Base-by-base conservation (phyloP, 2,888 invertebrate genomes). In the Ophion ventricosus region DNA sequence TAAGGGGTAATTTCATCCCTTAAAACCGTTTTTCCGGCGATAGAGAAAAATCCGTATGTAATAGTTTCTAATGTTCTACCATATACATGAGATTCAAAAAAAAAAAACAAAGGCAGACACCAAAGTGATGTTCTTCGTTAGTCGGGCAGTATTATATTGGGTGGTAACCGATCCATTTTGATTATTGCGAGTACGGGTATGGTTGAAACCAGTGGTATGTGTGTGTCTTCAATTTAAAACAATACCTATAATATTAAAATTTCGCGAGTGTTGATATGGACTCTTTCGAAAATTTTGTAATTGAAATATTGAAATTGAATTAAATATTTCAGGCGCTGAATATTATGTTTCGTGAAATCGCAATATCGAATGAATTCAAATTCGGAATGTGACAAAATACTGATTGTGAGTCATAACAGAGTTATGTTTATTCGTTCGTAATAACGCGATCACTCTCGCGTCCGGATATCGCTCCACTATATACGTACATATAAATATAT, bases 361-460 rank as follows among this genome's bases (percentile, higher is more conserved):
- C 66, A 14, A 43, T 23, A 25, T 23, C 11, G 43, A 66, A 40
- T 43, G 11, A 43, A 66, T 23, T 8, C 40, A 40, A 29, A 43
- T 14, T 20, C 11, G 23, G 43, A 25, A 66, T 23, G 66, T 66
- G 25, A 14, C 3, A 23, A 67, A 20, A 25, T 43, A 17, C 17
- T 67, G 49, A 49, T 49, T 67, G 23, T 67, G 43, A 49, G 40
- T 67, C 23, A 49, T 67, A 57, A n/a, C 8, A 29, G 54, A 49
- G 29, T 29, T 17, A 17, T 43, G 67, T 49, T 49, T 49, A 49
- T 67, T 67, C 49, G 49, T 49, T 17, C 25, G 54, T 26, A 69
- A 69, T 69, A 54, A 67, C 25, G 25, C 67, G 25, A 69, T 69
- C 49, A 43, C 49, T 66, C 67, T 67, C 17, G 43, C 23, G 49